Base-by-base conservation (phyloP, 2,113 vertebrate genomes). In the Solenodon paradoxus region DNA sequence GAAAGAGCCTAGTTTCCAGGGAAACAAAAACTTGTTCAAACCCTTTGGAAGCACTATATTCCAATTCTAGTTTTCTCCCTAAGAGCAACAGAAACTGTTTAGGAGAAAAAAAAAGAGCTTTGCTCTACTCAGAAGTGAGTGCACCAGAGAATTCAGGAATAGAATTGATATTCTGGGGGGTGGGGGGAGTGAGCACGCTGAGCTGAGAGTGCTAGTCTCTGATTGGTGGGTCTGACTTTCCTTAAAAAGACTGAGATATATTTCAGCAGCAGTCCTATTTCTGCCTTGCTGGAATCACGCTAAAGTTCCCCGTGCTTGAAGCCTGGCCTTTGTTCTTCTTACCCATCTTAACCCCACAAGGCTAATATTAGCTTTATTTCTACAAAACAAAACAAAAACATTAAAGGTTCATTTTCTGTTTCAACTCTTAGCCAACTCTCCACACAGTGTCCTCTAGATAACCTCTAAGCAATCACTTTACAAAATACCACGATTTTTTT, bases 1-100 rank as follows among this genome's bases (percentile, higher is more conserved):
- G 88, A 72, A 66, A 92, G 40, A 88, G 69, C 45, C 57, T 74
- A 92, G 77, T 93, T 49, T 96, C 94, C 95, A 89, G 59, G 96
- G 88, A 83, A 96, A 88, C 38, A 80, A 49, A 94, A 78, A 4
- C 40, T 40, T 96, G 75, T 66, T 69, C 90, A 94, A 94, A 75
- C 81, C 35, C 45, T 94, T 85, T 74, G 30, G 68, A 94, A 95
- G 45, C 42, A 79, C 61, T 63, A 64, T 24, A 69, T 57, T 94
- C 71, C 53, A 74, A 88, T 40, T 68, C n/a, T 28, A 61, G 71
- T 32, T 90, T 92, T 61, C 30, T 38, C 68, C 69, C 26, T 19
- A 66, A 88, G 75, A 74, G n/a, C n/a, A 28, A 77, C 26, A 53
- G 1, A 95, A 47, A 92, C 30, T 11, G 20, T 45, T 80, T 94